Percentiles rank a stretch among this genome's conserved stretches.
These are phyloP conservation scores for Panthera uncia DNA, from an alignment of 2,113 vertebrate genomes.

Conservation along the genomic window DNA sequence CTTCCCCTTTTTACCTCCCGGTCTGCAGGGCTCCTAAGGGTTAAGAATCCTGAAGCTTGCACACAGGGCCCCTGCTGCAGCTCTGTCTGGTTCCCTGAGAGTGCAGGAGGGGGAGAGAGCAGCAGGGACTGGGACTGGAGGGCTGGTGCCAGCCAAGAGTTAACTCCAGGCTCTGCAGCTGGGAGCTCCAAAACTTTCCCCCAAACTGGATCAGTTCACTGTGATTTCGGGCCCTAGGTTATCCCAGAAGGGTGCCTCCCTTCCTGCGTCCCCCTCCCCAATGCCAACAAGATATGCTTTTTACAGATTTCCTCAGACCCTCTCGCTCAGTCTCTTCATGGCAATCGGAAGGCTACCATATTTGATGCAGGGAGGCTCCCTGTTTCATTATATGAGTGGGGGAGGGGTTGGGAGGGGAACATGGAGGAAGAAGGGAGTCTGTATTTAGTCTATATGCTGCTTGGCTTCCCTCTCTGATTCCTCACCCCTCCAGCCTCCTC, in stretches of 20 bases:
- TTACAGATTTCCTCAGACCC: background rate
- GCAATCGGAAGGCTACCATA: background rate
- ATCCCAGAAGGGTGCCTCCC: background rate
- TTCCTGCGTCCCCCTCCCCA: background rate
- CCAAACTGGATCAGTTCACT: background rate
- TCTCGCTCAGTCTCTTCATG: background rate
- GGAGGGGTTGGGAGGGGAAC: background rate
- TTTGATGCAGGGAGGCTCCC: background rate
- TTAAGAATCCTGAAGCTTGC: conserved; percentile 34
- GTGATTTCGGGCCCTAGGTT: background rate
- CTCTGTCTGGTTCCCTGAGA: background rate
- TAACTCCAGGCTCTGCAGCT: background rate
- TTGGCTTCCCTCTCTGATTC: background rate
- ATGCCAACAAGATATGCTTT: background rate
- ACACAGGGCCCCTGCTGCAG: background rate
- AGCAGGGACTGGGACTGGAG: background rate
- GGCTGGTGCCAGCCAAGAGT: background rate
- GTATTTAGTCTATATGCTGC: background rate
- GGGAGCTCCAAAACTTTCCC: background rate
- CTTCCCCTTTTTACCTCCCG: background rate
- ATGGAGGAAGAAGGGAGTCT: background rate
- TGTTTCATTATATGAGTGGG: background rate
- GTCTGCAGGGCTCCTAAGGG: background rate
- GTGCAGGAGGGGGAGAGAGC: background rate
- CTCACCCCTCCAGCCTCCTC: background rate